Evolutionary conservation across 1,140 invertebrate genomes (phyloP), one percentile per base, ranked within the genome.

Genomic region (Hormaphis cornu): DNA sequence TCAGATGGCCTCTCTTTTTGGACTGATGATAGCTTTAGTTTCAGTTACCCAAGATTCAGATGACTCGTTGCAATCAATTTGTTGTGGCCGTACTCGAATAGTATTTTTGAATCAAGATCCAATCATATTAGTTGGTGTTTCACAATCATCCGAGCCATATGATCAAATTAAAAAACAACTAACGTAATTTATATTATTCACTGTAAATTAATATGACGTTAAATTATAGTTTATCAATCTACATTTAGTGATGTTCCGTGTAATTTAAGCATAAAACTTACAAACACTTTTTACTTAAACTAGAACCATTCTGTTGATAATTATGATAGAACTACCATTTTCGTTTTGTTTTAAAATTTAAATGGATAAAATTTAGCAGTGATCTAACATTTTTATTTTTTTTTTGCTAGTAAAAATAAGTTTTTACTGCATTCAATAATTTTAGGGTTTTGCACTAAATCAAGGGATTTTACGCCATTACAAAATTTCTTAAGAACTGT

Each of bases 21-120:
- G 94, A 14, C 89, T 97, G 1, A 93, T 98, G 82, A 93, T 97
- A 80, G 94, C 93, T 5, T 77, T 97, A 69, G 91, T 97, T 1
- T 96, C 93, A 59, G 91, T 96, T 75, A 87, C 97, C 1, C 87
- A 93, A 78, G 86, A 88, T 74, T 85, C 84, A 69, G 83, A 86
- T 70, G 92, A 95, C 79, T 85, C 84, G 71, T 87, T 98, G 40
- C 84, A 88, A 71, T 91, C 88, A 1, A 90, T 97, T 52, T 85
- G 87, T 72, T 89, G 91, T 0, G 89, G 87, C n/a, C 85, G 89
- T 72, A 90, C 89, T 30, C 88, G 87, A 75, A 90, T 95, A 76
- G 92, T 95, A 3, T 97, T 97, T 78, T 80, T 96, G 42, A 82
- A 88, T 2, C 89, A 91, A 75, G 88, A 89, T 46, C 91, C 93